Evolutionary conservation across 2,888 invertebrate genomes (phyloP), one percentile per base, ranked within the genome.

Genomic region (Sinohyriopsis cumingii): DNA sequence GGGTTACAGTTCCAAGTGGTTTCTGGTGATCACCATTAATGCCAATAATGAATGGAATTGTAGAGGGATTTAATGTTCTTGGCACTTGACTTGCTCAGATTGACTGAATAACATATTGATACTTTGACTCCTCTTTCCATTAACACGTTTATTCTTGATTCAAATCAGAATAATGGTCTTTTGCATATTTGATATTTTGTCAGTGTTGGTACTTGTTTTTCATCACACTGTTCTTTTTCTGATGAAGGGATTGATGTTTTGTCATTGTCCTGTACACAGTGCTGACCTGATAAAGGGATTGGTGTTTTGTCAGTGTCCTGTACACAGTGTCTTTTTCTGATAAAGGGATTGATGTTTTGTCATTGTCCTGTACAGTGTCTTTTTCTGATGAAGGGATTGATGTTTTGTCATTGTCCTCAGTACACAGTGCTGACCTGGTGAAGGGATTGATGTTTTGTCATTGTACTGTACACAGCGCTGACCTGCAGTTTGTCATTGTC

Each of bases 21-120:
- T 59, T 59, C 18, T 59, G 59, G 12, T 59, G 59, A 19, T 24
- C 59, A 22, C 59, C 59, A 59, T 59, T 59, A 22, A 59, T 24
- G 59, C 24, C 59, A 59, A 59, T 22, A 22, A 59, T 59, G 15
- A 22, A 59, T 19, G 59, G 20, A 59, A 59, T 59, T 59, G 9
- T 59, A 24, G 57, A n/a, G 22, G 59, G 5, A 3, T 12, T 59
- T 15, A 59, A 59, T 22, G 59, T 59, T 22, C 12, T 59, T 22
- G 22, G 24, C 45, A 45, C 45, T 45, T 12, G 45, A 45, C 45
- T 45, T 45, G 12, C 45, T 45, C 0, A 12, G 15, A 45, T 45
- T 45, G 45, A 33, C 33, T 2, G 7, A 33, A 9, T 33, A 1
- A 24, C 12, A 59, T 59, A 22, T 24, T 24, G 24, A 22, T 59